Evolutionary conservation across 2,888 invertebrate genomes (phyloP), one percentile per base, ranked within the genome.

Genomic region (Meteorus cinctellus): DNA sequence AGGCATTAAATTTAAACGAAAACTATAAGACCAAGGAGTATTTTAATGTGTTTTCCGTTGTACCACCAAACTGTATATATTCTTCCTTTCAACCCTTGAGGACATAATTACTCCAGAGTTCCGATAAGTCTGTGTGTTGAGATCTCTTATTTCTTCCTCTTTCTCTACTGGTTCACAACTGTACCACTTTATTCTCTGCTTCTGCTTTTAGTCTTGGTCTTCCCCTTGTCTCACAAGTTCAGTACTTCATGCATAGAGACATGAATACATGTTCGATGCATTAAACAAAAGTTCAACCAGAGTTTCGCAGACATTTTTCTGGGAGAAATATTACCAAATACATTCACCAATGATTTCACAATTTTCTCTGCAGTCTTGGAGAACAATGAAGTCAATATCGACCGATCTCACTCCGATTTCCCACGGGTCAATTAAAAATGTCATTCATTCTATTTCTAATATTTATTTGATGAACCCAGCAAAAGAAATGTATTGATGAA

Each of bases 51-150:
- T 62, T 16, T 31, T 62, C 16, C 34, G 31, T 63, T 67, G n/a
- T 48, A 48, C 48, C 36, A 55, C 31, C 36, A 59, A 48, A 63
- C 48, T 51, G 65, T 75, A 70, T 75, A 63, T 69, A 48, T 62
- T 70, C 65, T 63, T 67, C 62, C 41, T 45, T 36, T 48, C 63
- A 19, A 55, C 55, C 36, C 71, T 65, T 75, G 66, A 45, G 66
- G 75, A 65, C 65, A 41, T 77, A 76, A 77, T 77, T 74, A 68
- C 73, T 76, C 36, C 16, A 4, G 73, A 80, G 55, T 75, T 77
- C 76, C 68, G 51, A 68, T 69, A 60, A 19, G 36, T 66, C 60
- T 48, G 48, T 48, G n/a, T 48, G 29, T 31, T 16, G 12, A 63
- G 63, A 55, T 34, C 60, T 55, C 36, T 36, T 65, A 45, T 41